These are phyloP conservation scores for Drosophila putrida DNA, from an alignment of 2,888 invertebrate species.

Conservation along the genomic window DNA sequence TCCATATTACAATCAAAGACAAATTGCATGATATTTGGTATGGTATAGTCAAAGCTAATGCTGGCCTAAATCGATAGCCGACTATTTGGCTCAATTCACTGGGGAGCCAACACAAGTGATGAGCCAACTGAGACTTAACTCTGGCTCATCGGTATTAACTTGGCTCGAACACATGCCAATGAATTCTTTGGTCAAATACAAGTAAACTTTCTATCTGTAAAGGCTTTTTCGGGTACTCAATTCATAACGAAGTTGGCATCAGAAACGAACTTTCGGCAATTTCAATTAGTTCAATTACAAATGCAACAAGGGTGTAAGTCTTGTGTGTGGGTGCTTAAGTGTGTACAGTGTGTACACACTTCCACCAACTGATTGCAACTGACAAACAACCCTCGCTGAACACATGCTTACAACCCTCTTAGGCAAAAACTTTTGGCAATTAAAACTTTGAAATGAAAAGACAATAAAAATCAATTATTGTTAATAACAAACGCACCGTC, in stretches of 20 bases:
- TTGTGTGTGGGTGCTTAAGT: constrained; percentile 10
- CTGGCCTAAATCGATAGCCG: constrained; percentile 6
- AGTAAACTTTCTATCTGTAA: constrained; percentile 9
- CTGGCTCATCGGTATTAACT: constrained; percentile 30
- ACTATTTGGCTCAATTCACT: constrained; percentile 29
- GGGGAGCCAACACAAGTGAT: constrained; percentile 36
- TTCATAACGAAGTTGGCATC: constrained; percentile 24
- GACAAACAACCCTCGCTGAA: constrained; percentile 46
- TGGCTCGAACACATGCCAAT: constrained; percentile 13
- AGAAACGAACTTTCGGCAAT: constrained; percentile 18
- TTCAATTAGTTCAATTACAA: constrained; percentile 75
- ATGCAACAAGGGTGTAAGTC: constrained; percentile 35
- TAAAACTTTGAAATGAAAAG: constrained; percentile 70
- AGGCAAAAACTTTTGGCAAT: constrained; percentile 58
- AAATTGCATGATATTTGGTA: constrained; percentile 56
- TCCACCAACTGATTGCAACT: constrained; percentile 3
- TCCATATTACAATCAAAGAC: constrained; percentile 46
- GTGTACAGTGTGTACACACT: constrained; percentile 22
- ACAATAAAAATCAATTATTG: constrained; percentile 81
- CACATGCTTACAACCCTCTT: constrained; percentile 26
- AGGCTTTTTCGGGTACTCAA: constrained; percentile 32
- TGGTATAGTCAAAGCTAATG: neutral
- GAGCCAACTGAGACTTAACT: constrained; percentile 23
- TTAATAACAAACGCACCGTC: constrained; percentile 51
- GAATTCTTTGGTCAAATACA: constrained; percentile 11